Conservation (phyloP, 2,888 invertebrate species). For the Yponomeuta sedellus region DNA sequence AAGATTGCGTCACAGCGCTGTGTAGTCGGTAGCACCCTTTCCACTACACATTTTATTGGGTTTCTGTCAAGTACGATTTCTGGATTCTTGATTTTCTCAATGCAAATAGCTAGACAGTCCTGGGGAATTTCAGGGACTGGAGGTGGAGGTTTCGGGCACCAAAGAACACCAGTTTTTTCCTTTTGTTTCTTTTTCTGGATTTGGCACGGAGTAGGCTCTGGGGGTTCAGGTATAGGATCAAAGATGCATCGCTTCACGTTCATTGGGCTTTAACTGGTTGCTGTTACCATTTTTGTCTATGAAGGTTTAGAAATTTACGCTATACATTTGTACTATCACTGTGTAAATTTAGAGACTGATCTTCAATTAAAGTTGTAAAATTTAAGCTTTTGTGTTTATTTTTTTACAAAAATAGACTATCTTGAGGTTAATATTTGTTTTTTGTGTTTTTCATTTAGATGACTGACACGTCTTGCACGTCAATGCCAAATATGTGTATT, state of each 20-base stretch:
- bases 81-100: constrained; percentile 34
- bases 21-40: neutral
- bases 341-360: too few relatives aligned
- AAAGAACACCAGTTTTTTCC: neutral
- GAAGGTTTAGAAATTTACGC: too few relatives aligned
- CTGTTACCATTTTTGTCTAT: neutral
- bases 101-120: constrained; percentile 27
- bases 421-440: too few relatives aligned
- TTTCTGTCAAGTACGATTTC: neutral
- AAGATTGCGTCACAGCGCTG: neutral
- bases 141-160: neutral
- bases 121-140: constrained; percentile 20
- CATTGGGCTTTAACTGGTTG: neutral
- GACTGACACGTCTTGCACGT: too few relatives aligned
- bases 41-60: neutral
- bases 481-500: too few relatives aligned
- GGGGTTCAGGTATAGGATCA: neutral
- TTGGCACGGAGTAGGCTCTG: neutral
- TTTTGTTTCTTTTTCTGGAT: neutral
- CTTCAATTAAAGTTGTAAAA: too few relatives aligned
- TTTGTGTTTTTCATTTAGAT: too few relatives aligned
- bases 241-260: neutral
- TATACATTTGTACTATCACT: too few relatives aligned
- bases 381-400: too few relatives aligned
- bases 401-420: too few relatives aligned